phyloP scores from a whole-genome alignment of 2,888 invertebrate genomes.

The Troilus luridus region DNA sequence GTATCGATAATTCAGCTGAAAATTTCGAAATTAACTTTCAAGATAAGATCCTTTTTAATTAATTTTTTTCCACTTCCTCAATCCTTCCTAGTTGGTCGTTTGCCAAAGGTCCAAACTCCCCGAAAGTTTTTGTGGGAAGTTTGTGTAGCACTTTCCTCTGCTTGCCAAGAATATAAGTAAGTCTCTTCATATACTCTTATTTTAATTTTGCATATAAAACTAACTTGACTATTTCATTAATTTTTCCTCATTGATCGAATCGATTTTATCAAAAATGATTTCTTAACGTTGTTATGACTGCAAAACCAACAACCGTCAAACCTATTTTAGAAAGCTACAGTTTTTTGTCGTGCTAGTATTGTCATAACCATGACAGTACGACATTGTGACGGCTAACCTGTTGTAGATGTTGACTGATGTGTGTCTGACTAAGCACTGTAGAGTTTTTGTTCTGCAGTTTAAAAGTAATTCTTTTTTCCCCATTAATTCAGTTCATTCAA shows the following conservation, averaged over 20 bases:
- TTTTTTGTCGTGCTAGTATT: no score
- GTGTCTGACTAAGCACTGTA: no score
- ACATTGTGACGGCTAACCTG: no score
- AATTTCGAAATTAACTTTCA: background rate
- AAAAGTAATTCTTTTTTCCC: no score
- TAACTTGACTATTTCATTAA: background rate
- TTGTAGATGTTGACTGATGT: no score
- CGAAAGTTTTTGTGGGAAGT: background rate
- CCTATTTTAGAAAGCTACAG: no score
- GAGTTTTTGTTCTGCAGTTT: no score
- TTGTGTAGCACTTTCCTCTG: background rate
- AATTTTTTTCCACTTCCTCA: background rate
- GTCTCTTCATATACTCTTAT: background rate
- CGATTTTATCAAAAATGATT: no score
- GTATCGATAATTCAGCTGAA: background rate
- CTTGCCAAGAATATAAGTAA: background rate
- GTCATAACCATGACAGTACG: no score
- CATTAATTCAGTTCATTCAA: no score
- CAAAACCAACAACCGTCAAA: no score
- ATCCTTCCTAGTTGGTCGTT: background rate
- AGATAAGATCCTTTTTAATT: slow-evolving; percentile 5
- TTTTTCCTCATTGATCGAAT: background rate
- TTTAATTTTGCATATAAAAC: background rate
- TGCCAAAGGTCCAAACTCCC: background rate
- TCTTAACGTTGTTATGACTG: no score